Percentiles rank a stretch among this genome's conserved stretches.
These are phyloP conservation scores for Phengaris alcon DNA, from an alignment of 2,888 invertebrate genomes.

Conservation along the genomic window DNA sequence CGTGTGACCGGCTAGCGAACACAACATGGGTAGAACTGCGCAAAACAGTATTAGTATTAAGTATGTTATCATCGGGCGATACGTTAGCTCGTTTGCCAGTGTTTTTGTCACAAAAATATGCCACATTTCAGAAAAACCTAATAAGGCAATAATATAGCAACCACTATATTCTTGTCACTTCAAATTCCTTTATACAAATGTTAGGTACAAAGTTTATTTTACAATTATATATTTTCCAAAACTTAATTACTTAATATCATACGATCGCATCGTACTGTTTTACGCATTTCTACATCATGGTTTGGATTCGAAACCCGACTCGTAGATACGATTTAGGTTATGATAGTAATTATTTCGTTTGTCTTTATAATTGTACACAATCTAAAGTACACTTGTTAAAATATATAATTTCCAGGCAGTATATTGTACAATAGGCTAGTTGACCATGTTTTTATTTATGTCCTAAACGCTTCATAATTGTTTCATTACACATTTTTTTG, in stretches of 20 bases:
- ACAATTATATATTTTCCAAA: no score
- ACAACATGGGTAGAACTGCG: background rate
- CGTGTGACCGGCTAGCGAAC: conserved; percentile 21
- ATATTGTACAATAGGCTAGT: background rate
- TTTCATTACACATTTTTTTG: no score
- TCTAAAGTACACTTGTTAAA: background rate
- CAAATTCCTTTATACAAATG: no score
- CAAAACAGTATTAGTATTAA: conserved; percentile 5
- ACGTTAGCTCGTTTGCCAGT: no score
- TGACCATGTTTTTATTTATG: background rate
- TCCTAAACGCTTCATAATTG: no score
- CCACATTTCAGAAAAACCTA: no score
- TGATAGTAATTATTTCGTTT: conserved; percentile 44
- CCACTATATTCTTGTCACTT: no score
- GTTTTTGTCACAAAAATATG: no score
- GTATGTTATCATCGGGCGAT: background rate
- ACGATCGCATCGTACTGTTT: background rate
- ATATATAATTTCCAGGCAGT: background rate
- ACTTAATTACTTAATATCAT: no score
- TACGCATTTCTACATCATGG: background rate
- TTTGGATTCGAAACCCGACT: conserved; percentile 61
- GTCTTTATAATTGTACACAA: background rate
- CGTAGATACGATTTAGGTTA: conserved; percentile 53
- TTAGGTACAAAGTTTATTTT: no score
- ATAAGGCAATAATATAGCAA: no score